Evolutionary conservation across 2,797 vertebrate species (phyloP), one percentile per base, ranked within the genome.

Genomic region (Hafferia zeledoni): DNA sequence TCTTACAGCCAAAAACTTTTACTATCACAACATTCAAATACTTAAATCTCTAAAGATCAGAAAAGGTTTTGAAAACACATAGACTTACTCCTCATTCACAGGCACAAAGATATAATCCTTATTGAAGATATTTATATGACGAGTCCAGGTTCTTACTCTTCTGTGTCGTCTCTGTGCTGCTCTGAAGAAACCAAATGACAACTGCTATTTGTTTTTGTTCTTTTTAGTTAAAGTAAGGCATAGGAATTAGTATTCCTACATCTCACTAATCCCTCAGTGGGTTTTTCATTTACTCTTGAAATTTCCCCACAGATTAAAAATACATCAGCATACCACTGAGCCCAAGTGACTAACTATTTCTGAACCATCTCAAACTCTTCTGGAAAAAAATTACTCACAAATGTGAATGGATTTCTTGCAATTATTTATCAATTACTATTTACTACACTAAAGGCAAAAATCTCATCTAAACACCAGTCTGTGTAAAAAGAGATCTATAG

Each of bases 71-170:
- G 33, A 43, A 80, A 80, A 57, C 27, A 65, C 7, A 65, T 2
- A 96, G 86, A 98, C 99, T 99, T 97, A 99, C 99, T 99, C 99
- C 95, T 99, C 99, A 98, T 99, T 99, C 87, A 99, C 99, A 84
- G 99, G 99, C 35, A 99, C 99, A 98, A 99, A 99, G 65, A 99
- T 98, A 81, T 99, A 99, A 98, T 99, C 99, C 96, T 99, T 99
- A 79, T 95, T 98, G 96, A 99, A 99, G 96, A 99, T 99, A 96
- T 99, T 99, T 92, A 99, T 98, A 71, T 99, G 98, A 35, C 99
- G 99, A 46, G 99, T 99, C 99, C 99, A 99, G 0, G 98, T 99
- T 98, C 98, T 99, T 74, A 99, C 99, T 91, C 99, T 98, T 83
- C 98, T 99, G 96, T 99, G 99, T 74, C 99, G 98, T 97, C 98